phyloP scores from a whole-genome alignment of 2,888 invertebrate species.

The Corbicula japonica region DNA sequence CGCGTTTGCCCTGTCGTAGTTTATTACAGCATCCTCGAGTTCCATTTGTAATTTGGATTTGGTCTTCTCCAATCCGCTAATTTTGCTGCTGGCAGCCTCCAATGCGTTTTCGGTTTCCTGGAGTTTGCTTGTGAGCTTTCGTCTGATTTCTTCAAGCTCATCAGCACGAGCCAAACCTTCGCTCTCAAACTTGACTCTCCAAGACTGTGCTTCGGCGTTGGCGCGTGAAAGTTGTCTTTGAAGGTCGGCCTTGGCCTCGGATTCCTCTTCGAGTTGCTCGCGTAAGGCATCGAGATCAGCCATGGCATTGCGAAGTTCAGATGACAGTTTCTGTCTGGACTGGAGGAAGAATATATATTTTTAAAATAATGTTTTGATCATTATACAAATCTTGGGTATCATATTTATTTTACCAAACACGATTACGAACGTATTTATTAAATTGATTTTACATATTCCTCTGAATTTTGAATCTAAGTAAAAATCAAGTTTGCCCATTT shows the following conservation, averaged over 20 bases:
- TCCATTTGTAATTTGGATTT: slow-evolving; percentile 98
- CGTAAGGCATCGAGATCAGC: slow-evolving; percentile 99
- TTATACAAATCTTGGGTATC: background rate
- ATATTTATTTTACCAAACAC: background rate
- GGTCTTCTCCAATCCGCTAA: slow-evolving; percentile 97
- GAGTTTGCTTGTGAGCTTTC: slow-evolving; percentile 94
- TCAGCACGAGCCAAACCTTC: slow-evolving; percentile 89
- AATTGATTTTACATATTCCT: no score
- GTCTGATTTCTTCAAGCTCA: slow-evolving; percentile 88
- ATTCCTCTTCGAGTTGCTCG: slow-evolving; percentile 99
- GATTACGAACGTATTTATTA: no score
- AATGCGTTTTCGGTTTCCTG: slow-evolving; percentile 99
- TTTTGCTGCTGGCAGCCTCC: slow-evolving; percentile 99
- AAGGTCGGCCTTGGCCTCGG: slow-evolving; percentile 99
- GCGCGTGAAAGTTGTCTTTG: slow-evolving; percentile 99
- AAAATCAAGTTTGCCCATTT: no score
- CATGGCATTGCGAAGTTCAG: slow-evolving; percentile 99
- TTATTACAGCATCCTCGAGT: slow-evolving; percentile 98
- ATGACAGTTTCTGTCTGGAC: slow-evolving; percentile 83
- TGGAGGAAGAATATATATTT: slow-evolving; percentile 37
- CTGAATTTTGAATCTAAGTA: no score
- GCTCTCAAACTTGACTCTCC: slow-evolving; percentile 99
- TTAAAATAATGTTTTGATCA: background rate
- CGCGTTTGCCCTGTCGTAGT: slow-evolving; percentile 92
- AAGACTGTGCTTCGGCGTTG: slow-evolving; percentile 98